Evolutionary conservation across 2,888 invertebrate genomes (phyloP), one percentile per base, ranked within the genome.

Genomic region (Palloptera scutellata): DNA sequence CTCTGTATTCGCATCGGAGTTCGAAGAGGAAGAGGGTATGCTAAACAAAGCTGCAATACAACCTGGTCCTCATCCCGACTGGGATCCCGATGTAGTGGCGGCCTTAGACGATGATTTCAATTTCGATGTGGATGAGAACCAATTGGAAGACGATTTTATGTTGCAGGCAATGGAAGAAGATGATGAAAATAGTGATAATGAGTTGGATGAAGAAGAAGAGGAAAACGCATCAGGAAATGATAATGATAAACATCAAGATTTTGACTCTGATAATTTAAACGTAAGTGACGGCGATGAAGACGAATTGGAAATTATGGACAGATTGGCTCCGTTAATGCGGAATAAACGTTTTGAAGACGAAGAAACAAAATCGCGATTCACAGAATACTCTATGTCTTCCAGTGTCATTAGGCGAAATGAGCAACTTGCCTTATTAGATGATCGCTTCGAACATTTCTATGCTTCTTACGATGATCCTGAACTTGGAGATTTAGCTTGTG

Each of bases 21-120:
- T 92, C 0, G 94, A 97, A 82, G 96, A 97, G 81, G 89, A 92
- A 76, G 90, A 93, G 90, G 86, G 96, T 1, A 82, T 85, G 83
- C 45, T 85, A 0, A 83, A 83, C 57, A 85, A 84, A 65, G 84
- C 85, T 3, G 84, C 84, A 0, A 81, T 81, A 1, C 78, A 81
- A 45, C 76, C 79, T 68, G 88, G 90, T 1, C 87, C 88, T 1
- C 88, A 90, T 62, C 85, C 92, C 53, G 89, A 96, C 81, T 86
- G 95, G 85, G 98, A 98, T 83, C 95, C 97, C 0, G 98, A 98
- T 78, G 88, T 98, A 43, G 91, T 96, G 0, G 97, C 95, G 6
- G 96, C 95, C 0, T 87, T 98, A 84, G 97, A 97, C 80, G 96
- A 96, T 71, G 97, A 97, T 84, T 97, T 95, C 82, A 90, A 96